phyloP scores from a whole-genome alignment of 2,113 vertebrate genomes.

The Recurvirostra avosetta region DNA sequence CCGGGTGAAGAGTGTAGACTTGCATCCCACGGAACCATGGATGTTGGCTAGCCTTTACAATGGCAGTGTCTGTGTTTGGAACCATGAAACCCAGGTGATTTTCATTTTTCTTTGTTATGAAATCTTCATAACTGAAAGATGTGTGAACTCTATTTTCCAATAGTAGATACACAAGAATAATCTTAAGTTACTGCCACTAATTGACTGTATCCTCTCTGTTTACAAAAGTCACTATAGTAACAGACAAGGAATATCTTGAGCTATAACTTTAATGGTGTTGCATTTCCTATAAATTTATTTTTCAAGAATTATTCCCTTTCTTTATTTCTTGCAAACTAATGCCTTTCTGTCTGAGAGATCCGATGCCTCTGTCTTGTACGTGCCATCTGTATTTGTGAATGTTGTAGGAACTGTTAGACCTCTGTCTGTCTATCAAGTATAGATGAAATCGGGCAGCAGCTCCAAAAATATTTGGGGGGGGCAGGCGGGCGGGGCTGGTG shows the following conservation, averaged over 20 bases:
- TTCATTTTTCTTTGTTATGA: neutral
- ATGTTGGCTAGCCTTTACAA: slow-evolving; percentile 97
- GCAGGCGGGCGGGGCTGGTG: neutral
- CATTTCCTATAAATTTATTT: neutral
- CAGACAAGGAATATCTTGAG: neutral
- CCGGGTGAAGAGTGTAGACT: slow-evolving; percentile 93
- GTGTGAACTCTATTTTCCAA: neutral
- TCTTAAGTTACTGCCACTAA: neutral
- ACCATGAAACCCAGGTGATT: slow-evolving; percentile 91
- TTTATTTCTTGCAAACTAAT: neutral
- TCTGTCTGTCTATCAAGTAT: neutral
- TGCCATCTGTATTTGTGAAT: neutral
- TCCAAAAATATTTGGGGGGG: neutral
- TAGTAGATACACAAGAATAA: neutral
- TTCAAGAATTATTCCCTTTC: neutral
- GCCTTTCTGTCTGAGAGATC: neutral
- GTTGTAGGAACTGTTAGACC: neutral
- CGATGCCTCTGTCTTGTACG: neutral
- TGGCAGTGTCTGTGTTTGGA: slow-evolving; percentile 95
- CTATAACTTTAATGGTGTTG: neutral
- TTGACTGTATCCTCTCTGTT: neutral
- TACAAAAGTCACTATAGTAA: neutral
- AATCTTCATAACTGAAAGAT: neutral
- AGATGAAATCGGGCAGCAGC: neutral
- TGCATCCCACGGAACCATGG: slow-evolving; percentile 95